Base-by-base conservation (phyloP, 2,888 invertebrate genomes). In the Seira ritae region DNA sequence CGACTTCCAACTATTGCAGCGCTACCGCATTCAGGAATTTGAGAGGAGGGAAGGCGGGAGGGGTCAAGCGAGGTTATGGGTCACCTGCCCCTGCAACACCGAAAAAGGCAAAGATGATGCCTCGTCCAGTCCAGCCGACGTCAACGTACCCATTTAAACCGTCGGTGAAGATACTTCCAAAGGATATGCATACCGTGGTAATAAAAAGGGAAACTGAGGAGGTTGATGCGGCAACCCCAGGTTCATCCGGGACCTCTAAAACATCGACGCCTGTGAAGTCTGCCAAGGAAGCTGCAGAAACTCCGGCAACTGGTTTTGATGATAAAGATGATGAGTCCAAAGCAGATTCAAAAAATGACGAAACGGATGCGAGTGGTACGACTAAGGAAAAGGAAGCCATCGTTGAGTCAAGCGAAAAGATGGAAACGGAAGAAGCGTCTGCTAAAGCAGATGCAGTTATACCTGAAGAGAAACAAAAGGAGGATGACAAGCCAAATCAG, bases 111-210 rank as follows among this genome's bases (percentile, higher is more conserved):
- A 77, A 77, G 22, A 15, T 77, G 37, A 20, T 69, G 12, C 60
- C 76, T 8, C 22, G 76, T 22, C 76, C 69, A 50, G 62, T 37
- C 8, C 23, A 37, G 15, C 69, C 76, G 4, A 69, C 76, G 0
- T 20, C 76, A 12, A 77, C 68, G 10, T 77, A 77, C 19, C 76
- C 76, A n/a, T 77, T 77, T 10, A 77, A 77, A 42, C 76, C 76
- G 10, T 77, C 76, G 20, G 76, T 77, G 10, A 77, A 77, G 31
- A 77, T 77, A 17, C 62, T 77, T 4, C 76, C 76, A 4, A 69
- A 55, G 17, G 76, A 77, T 62, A 68, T 69, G 0, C 68, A 62
- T 66, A 1, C 19, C 31, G 37, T 46, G 60, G 6, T 62, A 0
- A n/a, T 69, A n/a, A 77, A 77, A n/a, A 73, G 60, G 24, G 67